A percentile compares a stretch with the other conserved stretches of the same genome.
These are phyloP conservation scores for Cheiracanthium punctorium DNA, from an alignment of 2,888 invertebrate species.

Conservation along the genomic window DNA sequence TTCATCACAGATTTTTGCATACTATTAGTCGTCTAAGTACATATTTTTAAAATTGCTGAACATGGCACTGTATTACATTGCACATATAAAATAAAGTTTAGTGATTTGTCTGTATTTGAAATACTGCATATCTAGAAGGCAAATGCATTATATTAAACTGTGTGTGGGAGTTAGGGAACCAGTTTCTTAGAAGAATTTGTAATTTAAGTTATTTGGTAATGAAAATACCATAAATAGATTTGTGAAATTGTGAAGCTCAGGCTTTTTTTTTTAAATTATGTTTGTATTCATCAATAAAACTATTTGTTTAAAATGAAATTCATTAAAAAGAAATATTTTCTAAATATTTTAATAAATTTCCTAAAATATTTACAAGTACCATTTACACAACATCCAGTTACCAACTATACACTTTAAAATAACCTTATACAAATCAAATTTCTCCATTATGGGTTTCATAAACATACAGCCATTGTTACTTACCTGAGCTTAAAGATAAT, in stretches of 20 bases:
- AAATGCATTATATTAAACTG: too few relatives aligned
- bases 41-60: too few relatives aligned
- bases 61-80: too few relatives aligned
- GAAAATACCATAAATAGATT: not conserved
- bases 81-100: too few relatives aligned
- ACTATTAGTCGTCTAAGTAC: too few relatives aligned
- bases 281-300: too few relatives aligned
- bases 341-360: slow-evolving; percentile 6
- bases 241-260: not conserved
- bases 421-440: not conserved
- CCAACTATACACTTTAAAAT: not conserved
- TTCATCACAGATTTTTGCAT: too few relatives aligned
- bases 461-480: slow-evolving; percentile 15
- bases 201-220: too few relatives aligned
- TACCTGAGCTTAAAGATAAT: slow-evolving; percentile 59
- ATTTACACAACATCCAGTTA: not conserved
- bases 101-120: too few relatives aligned
- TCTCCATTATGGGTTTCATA: not conserved
- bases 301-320: not conserved
- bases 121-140: too few relatives aligned
- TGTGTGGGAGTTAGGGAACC: too few relatives aligned
- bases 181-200: too few relatives aligned
- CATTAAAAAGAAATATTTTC: not conserved
- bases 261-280: not conserved
- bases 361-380: not conserved